Percentiles rank a stretch among this genome's conserved stretches.
These are phyloP conservation scores for Bradypodion ventrale DNA, from an alignment of 2,797 vertebrate species.

Conservation along the genomic window DNA sequence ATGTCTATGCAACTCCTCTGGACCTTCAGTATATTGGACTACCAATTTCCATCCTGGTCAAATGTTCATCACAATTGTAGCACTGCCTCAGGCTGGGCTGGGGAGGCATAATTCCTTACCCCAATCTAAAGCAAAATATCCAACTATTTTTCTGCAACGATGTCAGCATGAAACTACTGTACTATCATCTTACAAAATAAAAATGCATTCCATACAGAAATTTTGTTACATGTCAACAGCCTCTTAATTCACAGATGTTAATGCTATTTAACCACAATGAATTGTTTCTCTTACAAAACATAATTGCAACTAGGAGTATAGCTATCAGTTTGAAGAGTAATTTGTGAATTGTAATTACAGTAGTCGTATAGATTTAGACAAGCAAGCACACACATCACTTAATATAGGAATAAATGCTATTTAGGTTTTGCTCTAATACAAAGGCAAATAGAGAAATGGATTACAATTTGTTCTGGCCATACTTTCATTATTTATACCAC, in stretches of 20 bases:
- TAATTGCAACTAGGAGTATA: not conserved
- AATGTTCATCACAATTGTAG: not conserved
- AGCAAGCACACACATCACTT: not conserved
- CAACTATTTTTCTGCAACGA: not conserved
- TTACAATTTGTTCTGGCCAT: not conserved
- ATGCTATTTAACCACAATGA: not conserved
- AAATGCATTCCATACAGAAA: not conserved
- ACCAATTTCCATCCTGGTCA: not conserved
- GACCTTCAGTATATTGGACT: not conserved
- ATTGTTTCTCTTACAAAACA: not conserved
- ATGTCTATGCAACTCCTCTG: not conserved
- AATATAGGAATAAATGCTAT: too few species aligned
- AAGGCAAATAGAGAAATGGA: not conserved
- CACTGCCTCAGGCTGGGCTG: not conserved
- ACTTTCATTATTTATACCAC: rapidly evolving
- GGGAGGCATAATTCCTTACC: not conserved
- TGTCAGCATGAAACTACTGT: not conserved
- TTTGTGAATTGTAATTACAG: not conserved
- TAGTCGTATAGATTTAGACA: not conserved
- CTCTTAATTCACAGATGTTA: not conserved
- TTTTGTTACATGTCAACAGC: not conserved
- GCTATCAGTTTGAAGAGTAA: not conserved
- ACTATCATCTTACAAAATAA: not conserved
- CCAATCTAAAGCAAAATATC: not conserved
- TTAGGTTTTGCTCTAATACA: not conserved